These are phyloP conservation scores for Antheraea pernyi DNA, from an alignment of 1,140 invertebrate species.

Conservation along the genomic window DNA sequence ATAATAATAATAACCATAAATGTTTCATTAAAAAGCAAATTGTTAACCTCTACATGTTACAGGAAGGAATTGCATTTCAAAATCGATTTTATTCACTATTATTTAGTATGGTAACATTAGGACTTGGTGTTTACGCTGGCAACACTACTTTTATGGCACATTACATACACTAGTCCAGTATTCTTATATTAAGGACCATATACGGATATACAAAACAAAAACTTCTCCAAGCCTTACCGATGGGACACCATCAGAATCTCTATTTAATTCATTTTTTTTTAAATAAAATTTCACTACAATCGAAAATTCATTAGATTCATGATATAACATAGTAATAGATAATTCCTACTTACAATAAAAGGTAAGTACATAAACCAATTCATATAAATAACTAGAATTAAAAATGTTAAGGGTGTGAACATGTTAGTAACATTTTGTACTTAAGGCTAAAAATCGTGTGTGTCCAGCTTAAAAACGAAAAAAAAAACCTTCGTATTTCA, in stretches of 20 bases:
- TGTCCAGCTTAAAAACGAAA: constrained; percentile 19
- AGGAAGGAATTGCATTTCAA: constrained; percentile 54
- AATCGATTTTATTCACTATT: constrained; percentile 29
- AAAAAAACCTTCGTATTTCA: constrained; percentile 43
- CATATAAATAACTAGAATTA: constrained; percentile 24
- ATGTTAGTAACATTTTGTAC: constrained; percentile 68
- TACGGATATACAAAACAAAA: constrained; percentile 20
- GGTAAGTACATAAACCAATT: constrained; percentile 73
- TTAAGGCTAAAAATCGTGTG: constrained; percentile 49
- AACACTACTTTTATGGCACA: constrained; percentile 72
- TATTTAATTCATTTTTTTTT: not conserved
- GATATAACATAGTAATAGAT: constrained; percentile 30
- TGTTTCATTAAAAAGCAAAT: constrained; percentile 62
- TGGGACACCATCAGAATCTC: not conserved
- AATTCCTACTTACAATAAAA: constrained; percentile 46
- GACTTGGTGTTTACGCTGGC: constrained; percentile 55
- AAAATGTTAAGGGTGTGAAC: constrained; percentile 17
- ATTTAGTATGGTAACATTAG: constrained; percentile 39
- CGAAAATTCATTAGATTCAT: constrained; percentile 33
- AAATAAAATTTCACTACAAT: not conserved
- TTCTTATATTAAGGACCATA: constrained; percentile 72
- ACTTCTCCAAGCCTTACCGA: too few relatives aligned
- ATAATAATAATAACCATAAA: constrained; percentile 56
- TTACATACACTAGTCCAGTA: constrained; percentile 45
- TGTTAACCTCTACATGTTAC: constrained; percentile 58